Base-by-base conservation (phyloP, 2,113 vertebrate genomes). In the Megatriorchis doriae region DNA sequence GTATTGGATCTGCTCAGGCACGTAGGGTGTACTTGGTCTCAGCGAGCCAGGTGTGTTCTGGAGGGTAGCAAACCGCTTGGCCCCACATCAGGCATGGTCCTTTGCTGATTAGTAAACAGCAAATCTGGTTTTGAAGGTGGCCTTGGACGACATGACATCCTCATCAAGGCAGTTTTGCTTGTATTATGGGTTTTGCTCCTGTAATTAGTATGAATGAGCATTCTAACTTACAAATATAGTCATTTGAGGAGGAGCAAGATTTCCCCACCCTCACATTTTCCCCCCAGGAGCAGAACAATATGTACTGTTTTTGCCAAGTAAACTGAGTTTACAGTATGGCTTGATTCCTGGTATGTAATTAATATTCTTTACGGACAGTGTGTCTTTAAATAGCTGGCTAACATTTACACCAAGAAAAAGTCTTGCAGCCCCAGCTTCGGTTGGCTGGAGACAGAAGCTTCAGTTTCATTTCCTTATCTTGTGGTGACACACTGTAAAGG, bases 1-100 rank as follows among this genome's bases (percentile, higher is more conserved):
- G 43, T 17, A 34, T 8, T 19, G 40, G 40, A 67, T 93, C 56
- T 75, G 66, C 75, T 83, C 16, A 8, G 74, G 70, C 66, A 67
- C 0, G 1, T 11, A 15, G 29, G 9, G 25, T 11, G 38, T 4
- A 8, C 43, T 31, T 0, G 0, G 6, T 19, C 58, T 58, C 36
- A 27, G 81, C 25, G 40, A 75, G 53, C 36, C 1, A 1, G 4
- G 43, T 19, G 20, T 3, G 31, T 27, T 86, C 50, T 3, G 31
- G 36, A 79, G 56, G 58, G 48, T 6, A 56, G 82, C 34, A 48
- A 65, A 56, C 36, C 32, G 27, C 61, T 84, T 53, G 0, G 0
- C 25, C 27, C 73, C 13, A 0, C 34, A 34, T 4, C 56, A n/a
- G 36, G 34, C 63, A 93, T 1, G 0, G 22, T 52, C 70, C 31